Evolutionary conservation across 2,113 vertebrate genomes (phyloP).

Genomic region (Oncorhynchus nerka): DNA sequence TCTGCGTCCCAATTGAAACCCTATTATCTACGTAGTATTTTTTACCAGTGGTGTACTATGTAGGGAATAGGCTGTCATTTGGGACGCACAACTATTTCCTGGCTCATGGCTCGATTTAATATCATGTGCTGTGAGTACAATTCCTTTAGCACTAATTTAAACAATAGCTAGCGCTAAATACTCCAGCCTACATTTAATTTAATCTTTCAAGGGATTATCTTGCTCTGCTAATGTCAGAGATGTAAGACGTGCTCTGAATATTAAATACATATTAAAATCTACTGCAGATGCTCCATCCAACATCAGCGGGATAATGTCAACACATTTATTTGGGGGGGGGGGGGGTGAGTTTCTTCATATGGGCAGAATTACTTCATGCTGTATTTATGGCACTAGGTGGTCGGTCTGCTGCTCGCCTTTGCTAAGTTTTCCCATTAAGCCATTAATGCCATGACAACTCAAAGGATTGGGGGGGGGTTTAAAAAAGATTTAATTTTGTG

Average conservation of each 20-base stretch:
- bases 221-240: slow-evolving; percentile 63
- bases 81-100: no score
- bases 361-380: slow-evolving; percentile 66
- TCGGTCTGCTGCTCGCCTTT: slow-evolving; percentile 29
- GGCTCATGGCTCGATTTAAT: slow-evolving; percentile 46
- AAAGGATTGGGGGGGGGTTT: slow-evolving; percentile 29
- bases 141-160: slow-evolving; percentile 72
- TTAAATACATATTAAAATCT: slow-evolving; percentile 66
- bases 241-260: slow-evolving; percentile 63
- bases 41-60: background rate
- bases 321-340: no score
- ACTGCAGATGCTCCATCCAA: slow-evolving; percentile 64
- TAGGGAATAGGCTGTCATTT: no score
- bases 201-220: slow-evolving; percentile 73
- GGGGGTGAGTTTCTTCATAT: slow-evolving; percentile 68
- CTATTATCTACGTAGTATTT: no score
- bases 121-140: slow-evolving; percentile 50
- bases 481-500: slow-evolving; percentile 44
- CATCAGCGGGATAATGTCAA: slow-evolving; percentile 66
- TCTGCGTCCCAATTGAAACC: no score
- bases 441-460: slow-evolving; percentile 54
- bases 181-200: slow-evolving; percentile 74
- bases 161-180: slow-evolving; percentile 74
- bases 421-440: slow-evolving; percentile 54
- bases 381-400: slow-evolving; percentile 29